Conservation (phyloP, 2,888 invertebrate genomes). For the Geophilus truncorum region DNA sequence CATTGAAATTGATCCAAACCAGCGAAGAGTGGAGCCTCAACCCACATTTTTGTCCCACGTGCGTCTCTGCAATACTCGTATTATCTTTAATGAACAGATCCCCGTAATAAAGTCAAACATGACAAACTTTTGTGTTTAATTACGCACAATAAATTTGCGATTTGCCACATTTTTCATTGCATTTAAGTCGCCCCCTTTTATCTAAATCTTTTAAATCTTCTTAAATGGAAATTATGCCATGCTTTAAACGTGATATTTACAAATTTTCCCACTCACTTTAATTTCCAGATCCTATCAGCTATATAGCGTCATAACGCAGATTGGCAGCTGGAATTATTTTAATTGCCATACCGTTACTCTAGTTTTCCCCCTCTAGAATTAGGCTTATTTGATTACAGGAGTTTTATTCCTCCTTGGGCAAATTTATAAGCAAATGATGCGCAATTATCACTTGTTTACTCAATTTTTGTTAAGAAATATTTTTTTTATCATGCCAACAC, state of each 20-base stretch:
- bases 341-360: background rate
- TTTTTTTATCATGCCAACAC: no score
- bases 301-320: background rate
- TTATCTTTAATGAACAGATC: background rate
- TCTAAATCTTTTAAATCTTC: background rate
- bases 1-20: background rate
- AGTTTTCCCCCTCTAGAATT: background rate
- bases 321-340: background rate
- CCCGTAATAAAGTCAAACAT: background rate
- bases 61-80: background rate
- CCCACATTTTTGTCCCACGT: background rate
- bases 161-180: background rate
- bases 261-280: background rate
- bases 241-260: background rate
- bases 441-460: no score
- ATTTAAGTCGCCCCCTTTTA: background rate
- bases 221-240: background rate
- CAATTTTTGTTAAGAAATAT: no score
- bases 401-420: background rate
- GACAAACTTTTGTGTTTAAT: background rate
- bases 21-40: background rate
- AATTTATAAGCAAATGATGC: background rate
- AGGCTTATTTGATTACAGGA: background rate
- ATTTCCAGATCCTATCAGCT: background rate
- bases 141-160: background rate